Percentiles rank a stretch among this genome's conserved stretches.
Evolutionary conservation across 2,888 invertebrate genomes (phyloP).

Genomic region (Bhutanitis thaidina): DNA sequence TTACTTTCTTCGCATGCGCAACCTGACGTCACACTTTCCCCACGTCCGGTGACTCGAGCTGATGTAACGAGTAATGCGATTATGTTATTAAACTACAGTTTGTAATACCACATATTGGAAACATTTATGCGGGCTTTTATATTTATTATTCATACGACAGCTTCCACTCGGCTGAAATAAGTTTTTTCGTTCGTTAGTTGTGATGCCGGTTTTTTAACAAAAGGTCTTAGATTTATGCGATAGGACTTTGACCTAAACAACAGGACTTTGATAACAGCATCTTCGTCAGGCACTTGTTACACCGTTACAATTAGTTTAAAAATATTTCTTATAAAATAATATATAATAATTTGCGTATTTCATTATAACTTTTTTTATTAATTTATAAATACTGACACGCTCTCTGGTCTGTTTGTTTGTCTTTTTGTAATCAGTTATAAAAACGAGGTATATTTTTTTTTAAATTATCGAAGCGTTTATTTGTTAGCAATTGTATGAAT

Average conservation of each 20-base stretch:
- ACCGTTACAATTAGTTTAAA: too few species aligned
- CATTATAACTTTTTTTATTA: too few species aligned
- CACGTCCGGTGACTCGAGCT: slow-evolving; percentile 57
- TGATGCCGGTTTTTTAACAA: slow-evolving; percentile 1
- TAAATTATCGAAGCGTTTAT: too few species aligned
- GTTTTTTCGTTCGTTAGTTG: slow-evolving; percentile 1
- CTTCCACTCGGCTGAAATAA: neutral
- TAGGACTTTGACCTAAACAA: slow-evolving; percentile 5
- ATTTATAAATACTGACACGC: too few species aligned
- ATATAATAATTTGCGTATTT: too few species aligned
- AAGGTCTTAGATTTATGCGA: neutral
- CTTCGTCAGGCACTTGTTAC: too few species aligned
- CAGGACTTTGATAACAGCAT: too few species aligned
- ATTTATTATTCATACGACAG: slow-evolving; percentile 21
- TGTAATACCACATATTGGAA: slow-evolving; percentile 20
- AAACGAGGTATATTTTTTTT: too few species aligned
- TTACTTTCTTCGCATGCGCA: slow-evolving; percentile 72
- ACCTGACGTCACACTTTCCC: slow-evolving; percentile 73
- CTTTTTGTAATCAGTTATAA: too few species aligned
- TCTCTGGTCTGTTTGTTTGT: too few species aligned
- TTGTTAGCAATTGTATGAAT: too few species aligned
- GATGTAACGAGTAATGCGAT: slow-evolving; percentile 56
- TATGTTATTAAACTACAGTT: slow-evolving; percentile 26
- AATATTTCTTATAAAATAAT: too few species aligned
- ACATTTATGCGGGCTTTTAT: slow-evolving; percentile 24